Evolutionary conservation across 2,797 vertebrate species (phyloP), one percentile per base, ranked within the genome.

Genomic region (Buphagus erythrorhynchus): DNA sequence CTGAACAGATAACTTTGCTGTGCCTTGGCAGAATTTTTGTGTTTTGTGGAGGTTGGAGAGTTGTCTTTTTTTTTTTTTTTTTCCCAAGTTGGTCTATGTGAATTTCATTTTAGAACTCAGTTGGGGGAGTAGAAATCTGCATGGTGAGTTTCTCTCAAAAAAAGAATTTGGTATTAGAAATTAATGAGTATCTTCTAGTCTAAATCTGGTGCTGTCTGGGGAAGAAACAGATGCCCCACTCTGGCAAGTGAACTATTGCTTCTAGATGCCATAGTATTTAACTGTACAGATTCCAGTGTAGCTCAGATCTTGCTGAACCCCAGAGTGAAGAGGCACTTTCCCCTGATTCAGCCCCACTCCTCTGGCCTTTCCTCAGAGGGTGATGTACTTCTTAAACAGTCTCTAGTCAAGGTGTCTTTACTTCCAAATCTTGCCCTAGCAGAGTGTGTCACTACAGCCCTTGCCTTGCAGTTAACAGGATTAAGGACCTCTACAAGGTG

Each of bases 401-500:
- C 65, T 87, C 40, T 84, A 52, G 33, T 59, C 19, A 24, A 31
- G 48, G 20, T 88, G 19, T 62, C 36, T 31, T 91, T 67, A 42
- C 59, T 83, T 71, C 58, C 31, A 61, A 71, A 42, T 54, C 31
- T 63, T 81, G 22, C 16, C 55, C 75, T 86, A 71, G 86, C 86
- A 90, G 74, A n/a, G 24, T 73, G 42, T 80, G 71, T 92, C 88
- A 97, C 49, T 63, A 40, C 12, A 55, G 54, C 57, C 46, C 40
- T 83, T 96, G 42, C 92, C 46, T 90, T 95, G 57, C 77, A 99
- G 99, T 99, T 97, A 99, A 99, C 98, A 99, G 99, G 93, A 99
- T 99, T 97, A 99, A 99, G 97, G 99, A 99, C 93, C 98, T 98
- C 95, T 98, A 99, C 97, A 99, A 99, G 98, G 99, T 99, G 96